A percentile compares a stretch with the other conserved stretches of the same genome.
phyloP scores from a whole-genome alignment of 2,797 vertebrate genomes.

The Gymnopithys bicolor region DNA sequence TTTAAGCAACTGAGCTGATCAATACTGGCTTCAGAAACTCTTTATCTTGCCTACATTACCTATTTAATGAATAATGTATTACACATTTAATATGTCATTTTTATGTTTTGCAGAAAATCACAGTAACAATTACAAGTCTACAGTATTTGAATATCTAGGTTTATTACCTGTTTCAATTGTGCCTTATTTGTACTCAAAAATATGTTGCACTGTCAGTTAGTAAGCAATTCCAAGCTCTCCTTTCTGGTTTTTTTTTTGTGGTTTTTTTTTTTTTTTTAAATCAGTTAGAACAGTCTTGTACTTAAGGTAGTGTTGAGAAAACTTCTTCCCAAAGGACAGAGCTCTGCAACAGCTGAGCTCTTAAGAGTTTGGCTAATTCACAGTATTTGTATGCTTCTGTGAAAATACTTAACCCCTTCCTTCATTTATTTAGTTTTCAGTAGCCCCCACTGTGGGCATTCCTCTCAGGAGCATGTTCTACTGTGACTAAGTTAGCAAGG shows the following conservation, averaged over 20 bases:
- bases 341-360: not conserved
- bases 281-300: not conserved
- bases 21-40: not conserved
- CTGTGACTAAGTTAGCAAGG: not conserved
- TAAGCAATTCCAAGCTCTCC: not conserved
- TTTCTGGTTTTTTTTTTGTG: too few relatives aligned
- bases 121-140: not conserved
- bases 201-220: fast-evolving
- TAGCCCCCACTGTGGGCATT: not conserved
- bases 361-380: not conserved
- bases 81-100: not conserved
- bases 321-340: not conserved
- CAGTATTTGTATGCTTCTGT: not conserved
- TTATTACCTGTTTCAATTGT: not conserved
- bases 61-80: not conserved
- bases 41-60: not conserved
- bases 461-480: not conserved
- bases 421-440: not conserved
- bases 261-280: not conserved
- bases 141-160: not conserved
- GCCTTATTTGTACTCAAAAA: not conserved
- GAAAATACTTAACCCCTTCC: not conserved
- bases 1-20: too few relatives aligned
- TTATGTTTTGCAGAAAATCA: not conserved
- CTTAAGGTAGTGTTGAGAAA: not conserved